Percentiles rank a stretch among this genome's conserved stretches.
Conservation (phyloP, 2,113 vertebrate species). For the Petaurus breviceps region DNA sequence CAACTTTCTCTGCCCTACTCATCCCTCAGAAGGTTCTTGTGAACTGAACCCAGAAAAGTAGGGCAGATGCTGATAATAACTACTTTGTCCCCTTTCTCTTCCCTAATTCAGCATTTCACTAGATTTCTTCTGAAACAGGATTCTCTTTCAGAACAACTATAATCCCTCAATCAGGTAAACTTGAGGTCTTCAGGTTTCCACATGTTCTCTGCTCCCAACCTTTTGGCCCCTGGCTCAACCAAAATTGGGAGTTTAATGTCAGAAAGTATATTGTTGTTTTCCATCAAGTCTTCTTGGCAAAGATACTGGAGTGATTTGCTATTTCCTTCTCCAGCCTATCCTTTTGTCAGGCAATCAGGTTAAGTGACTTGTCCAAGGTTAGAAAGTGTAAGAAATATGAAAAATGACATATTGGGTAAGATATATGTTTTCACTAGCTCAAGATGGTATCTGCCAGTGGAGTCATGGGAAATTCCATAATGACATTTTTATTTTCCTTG, state of each 20-base stretch:
- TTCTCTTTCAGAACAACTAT: slow-evolving; percentile 58
- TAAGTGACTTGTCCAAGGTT: neutral
- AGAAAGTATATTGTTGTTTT: neutral
- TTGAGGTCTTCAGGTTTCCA: neutral
- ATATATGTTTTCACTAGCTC: neutral
- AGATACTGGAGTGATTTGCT: neutral
- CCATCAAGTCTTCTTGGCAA: neutral
- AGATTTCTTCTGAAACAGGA: slow-evolving; percentile 8
- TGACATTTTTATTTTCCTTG: neutral
- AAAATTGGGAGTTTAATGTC: neutral
- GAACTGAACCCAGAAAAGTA: neutral
- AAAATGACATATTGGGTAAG: neutral
- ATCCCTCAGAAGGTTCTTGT: neutral
- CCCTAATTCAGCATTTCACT: neutral
- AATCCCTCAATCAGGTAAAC: neutral
- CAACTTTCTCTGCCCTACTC: neutral
- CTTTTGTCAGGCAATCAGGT: neutral
- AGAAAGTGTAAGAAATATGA: neutral
- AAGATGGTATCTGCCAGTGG: neutral
- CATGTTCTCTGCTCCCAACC: neutral
- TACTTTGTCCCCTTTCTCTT: neutral
- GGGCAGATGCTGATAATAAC: slow-evolving; percentile 9
- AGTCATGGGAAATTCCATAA: neutral
- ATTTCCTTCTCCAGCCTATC: neutral
- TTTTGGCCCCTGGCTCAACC: neutral